These are phyloP conservation scores for Drosophila engyochracea DNA, from an alignment of 2,888 invertebrate species.

Conservation along the genomic window DNA sequence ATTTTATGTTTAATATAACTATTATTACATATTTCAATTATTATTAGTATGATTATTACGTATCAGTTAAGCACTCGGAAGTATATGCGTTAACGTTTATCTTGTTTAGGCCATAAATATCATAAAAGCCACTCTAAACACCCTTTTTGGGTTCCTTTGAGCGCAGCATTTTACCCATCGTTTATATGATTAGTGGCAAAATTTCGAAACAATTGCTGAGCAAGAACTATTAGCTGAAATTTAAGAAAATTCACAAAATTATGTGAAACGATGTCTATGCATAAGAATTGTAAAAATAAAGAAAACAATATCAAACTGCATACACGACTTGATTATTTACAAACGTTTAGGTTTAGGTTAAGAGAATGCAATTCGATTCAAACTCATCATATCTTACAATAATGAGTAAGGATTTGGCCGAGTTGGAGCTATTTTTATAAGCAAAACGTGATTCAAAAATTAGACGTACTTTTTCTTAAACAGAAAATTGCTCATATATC, in stretches of 20 bases:
- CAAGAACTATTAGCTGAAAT: conserved; percentile 69
- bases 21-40: conserved; percentile 32
- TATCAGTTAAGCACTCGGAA: conserved; percentile 18
- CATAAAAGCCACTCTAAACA: conserved; percentile 29
- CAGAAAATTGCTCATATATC: background rate
- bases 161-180: conserved; percentile 54
- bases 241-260: conserved; percentile 56
- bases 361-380: background rate
- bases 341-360: background rate
- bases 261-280: conserved; percentile 47
- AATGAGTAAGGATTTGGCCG: background rate
- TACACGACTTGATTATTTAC: background rate
- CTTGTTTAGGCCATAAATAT: conserved; percentile 55
- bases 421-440: background rate
- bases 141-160: conserved; percentile 45
- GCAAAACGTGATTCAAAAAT: background rate
- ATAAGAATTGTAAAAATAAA: conserved; percentile 73
- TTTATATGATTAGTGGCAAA: conserved; percentile 26
- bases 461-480: background rate
- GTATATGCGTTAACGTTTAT: conserved; percentile 26
- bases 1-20: conserved; percentile 53
- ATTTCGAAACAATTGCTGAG: conserved; percentile 52
- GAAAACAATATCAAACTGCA: conserved; percentile 48
- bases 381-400: too few species aligned
- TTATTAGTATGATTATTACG: conserved; percentile 15